phyloP scores from a whole-genome alignment of 2,888 invertebrate genomes.

The Yponomeuta cagnagella region DNA sequence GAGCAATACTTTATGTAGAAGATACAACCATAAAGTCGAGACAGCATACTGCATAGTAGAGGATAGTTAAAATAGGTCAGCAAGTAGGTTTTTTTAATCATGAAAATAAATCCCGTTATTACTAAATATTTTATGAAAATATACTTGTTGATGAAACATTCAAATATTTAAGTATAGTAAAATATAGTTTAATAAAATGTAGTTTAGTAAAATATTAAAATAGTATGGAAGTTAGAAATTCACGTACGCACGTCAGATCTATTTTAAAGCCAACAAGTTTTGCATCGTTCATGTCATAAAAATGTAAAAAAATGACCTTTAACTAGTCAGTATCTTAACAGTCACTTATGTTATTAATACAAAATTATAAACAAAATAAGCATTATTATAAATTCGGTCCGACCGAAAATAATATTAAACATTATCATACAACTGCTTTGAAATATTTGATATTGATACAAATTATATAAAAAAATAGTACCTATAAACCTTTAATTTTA shows the following conservation, averaged over 20 bases:
- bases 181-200: no score
- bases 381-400: not conserved
- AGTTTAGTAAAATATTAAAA: no score
- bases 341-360: not conserved
- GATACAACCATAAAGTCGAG: not conserved
- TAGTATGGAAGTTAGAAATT: not conserved
- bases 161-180: no score
- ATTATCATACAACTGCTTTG: not conserved
- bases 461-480: not conserved
- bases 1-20: constrained; percentile 32
- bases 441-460: not conserved
- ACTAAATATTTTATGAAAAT: no score
- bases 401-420: not conserved
- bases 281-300: not conserved
- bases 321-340: not conserved
- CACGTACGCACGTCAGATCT: not conserved
- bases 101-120: no score
- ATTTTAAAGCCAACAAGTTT: not conserved
- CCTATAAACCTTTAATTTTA: not conserved
- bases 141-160: no score
- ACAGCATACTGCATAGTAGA: not conserved
- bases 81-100: not conserved
- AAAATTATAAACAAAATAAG: not conserved
- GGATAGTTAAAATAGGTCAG: not conserved
- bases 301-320: not conserved